Base-by-base conservation (phyloP, 2,113 vertebrate species). In the Lutjanus erythropterus region DNA sequence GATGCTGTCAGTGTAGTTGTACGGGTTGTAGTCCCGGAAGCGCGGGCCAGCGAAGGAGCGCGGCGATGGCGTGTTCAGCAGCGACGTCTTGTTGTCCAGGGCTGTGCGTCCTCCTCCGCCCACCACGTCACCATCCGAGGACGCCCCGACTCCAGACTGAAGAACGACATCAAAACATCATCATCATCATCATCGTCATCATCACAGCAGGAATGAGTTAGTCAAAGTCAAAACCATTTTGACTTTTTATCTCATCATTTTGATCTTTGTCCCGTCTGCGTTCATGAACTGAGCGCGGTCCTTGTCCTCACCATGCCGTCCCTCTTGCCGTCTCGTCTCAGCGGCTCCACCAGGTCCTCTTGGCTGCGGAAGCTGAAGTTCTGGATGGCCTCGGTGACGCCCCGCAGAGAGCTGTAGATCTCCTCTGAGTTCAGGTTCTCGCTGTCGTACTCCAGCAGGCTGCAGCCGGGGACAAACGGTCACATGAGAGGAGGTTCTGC, bases 401-500 rank as follows among this genome's bases (percentile, higher is more conserved):
- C 97, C 78, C 96, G 95, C 62, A 98, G 96, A 47, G 97, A 98
- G 91, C 97, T 98, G 92, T 97, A 98, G 92, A 97, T 97, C 85
- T 98, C 97, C 90, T 98, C 97, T 9, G 96, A 96, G 91, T 98
- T 98, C 95, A 97, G 96, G 83, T 97, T 98, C 92, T 98, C 97
- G 9, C 97, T 96, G 94, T 98, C 97, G 27, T 96, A 97, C 88
- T 98, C 97, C 94, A 97, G 94, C 92, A 96, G 94, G 95, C 97
- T 98, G 94, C 74, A 9, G 55, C 25, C 1, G 1, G 27, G 5
- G 53, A 35, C 3, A 46, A 16, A 52, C 47, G 2, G 19, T 29
- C 18, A 47, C 42, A n/a, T 15, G 21, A 18, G 23, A 62, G 35
- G 12, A 0, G n/a, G n/a, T 5, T 61, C 58, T 12, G n/a, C 35